A percentile compares a stretch with the other conserved stretches of the same genome.
phyloP scores from a whole-genome alignment of 2,888 invertebrate genomes.

The Desoria tigrina region DNA sequence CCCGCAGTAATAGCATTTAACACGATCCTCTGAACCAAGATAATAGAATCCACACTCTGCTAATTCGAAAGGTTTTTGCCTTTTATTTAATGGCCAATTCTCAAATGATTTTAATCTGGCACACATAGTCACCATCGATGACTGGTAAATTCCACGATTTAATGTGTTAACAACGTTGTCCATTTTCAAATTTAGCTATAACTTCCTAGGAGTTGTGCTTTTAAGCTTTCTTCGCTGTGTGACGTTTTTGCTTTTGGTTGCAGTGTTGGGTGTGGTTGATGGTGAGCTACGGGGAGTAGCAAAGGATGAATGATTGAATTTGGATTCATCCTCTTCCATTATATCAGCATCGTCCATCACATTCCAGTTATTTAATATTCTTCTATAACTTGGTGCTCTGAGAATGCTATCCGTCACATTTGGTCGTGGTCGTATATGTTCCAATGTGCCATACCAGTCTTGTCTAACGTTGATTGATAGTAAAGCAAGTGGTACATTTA shows the following conservation, averaged over 20 bases:
- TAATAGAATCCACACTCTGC: slow-evolving; percentile 36
- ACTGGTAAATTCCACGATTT: neutral
- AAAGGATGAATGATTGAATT: no score
- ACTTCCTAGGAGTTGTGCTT: no score
- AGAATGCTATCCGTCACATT: neutral
- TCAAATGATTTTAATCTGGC: neutral
- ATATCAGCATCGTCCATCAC: neutral
- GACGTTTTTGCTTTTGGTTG: no score
- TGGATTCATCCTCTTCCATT: neutral
- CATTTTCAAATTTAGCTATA: neutral
- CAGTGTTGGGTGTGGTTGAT: no score
- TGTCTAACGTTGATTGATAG: neutral
- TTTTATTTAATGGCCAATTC: neutral
- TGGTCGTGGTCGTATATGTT: neutral
- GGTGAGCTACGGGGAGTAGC: no score
- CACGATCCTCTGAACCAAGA: slow-evolving; percentile 18
- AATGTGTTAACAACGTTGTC: neutral
- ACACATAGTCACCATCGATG: neutral
- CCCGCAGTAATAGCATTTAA: slow-evolving; percentile 37
- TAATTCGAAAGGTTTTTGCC: slow-evolving; percentile 5
- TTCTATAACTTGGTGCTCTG: no score
- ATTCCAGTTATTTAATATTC: neutral
- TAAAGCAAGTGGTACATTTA: slow-evolving; percentile 27
- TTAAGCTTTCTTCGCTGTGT: no score
- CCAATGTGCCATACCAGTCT: neutral